Conservation (phyloP, 1,140 invertebrate species). For the Parasteatoda tepidariorum region DNA sequence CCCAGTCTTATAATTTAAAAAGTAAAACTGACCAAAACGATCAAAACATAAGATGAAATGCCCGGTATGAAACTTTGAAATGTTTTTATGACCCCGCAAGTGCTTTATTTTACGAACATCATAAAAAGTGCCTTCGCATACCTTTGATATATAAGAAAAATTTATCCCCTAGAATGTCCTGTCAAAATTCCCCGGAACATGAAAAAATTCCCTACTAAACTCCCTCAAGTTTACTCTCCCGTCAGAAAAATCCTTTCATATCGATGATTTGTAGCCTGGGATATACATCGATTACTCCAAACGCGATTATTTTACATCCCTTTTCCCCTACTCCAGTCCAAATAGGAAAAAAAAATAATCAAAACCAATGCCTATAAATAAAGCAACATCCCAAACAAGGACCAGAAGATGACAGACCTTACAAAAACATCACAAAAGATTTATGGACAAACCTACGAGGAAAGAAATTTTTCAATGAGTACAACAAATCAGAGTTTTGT, state of each 20-base stretch:
- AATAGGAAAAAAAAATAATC: conserved; percentile 31
- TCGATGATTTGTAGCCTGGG: conserved; percentile 51
- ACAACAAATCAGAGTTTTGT: not conserved
- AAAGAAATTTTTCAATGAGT: conserved; percentile 39
- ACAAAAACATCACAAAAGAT: conserved; percentile 34
- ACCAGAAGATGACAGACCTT: conserved; percentile 42
- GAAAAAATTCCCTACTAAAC: conserved; percentile 3
- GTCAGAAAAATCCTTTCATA: conserved; percentile 54
- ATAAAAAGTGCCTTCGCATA: conserved; percentile 32
- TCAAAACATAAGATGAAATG: conserved; percentile 41
- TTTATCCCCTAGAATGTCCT: not conserved
- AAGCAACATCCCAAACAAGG: conserved; percentile 8
- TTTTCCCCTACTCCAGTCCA: not conserved
- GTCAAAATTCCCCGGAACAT: not conserved
- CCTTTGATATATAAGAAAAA: conserved; percentile 2
- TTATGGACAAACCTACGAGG: conserved; percentile 15
- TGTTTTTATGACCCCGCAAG: not conserved
- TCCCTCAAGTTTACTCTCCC: conserved; percentile 37
- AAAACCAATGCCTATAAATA: conserved; percentile 53
- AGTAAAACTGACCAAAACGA: no score
- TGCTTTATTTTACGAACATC: conserved; percentile 47
- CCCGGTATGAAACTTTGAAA: conserved; percentile 36
- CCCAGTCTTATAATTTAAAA: no score
- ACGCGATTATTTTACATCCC: conserved; percentile 50
- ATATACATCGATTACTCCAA: conserved; percentile 51